Evolutionary conservation across 2,797 vertebrate species (phyloP).

Genomic region (Phrynocephalus vlangalii): DNA sequence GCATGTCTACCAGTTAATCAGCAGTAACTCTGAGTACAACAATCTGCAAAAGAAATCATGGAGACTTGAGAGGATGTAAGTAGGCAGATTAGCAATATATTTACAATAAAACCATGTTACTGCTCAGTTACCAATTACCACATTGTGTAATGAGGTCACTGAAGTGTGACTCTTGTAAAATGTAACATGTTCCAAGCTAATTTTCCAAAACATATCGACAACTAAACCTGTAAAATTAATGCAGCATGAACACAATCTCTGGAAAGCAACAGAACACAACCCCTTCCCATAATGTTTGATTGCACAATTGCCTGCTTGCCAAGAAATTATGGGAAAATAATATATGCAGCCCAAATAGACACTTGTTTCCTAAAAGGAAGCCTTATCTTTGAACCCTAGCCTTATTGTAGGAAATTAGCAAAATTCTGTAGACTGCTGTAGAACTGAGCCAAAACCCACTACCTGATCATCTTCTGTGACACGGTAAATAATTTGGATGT

Average conservation of each 20-base stretch:
- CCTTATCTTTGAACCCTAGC: background rate
- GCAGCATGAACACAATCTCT: background rate
- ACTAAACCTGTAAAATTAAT: background rate
- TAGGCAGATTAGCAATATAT: conserved; percentile 46
- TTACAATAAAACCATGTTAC: conserved; percentile 54
- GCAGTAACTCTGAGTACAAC: background rate
- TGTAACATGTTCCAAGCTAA: conserved; percentile 48
- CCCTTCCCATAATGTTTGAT: background rate
- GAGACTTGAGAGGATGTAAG: conserved; percentile 5
- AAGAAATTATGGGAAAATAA: background rate
- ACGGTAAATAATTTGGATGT: no score
- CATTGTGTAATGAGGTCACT: conserved; percentile 45
- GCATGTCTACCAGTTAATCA: background rate
- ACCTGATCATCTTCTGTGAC: no score
- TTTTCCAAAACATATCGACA: conserved; percentile 42
- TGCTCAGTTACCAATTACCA: conserved; percentile 68
- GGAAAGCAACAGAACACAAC: background rate
- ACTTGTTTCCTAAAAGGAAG: background rate
- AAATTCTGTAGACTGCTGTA: background rate
- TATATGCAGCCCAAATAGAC: background rate
- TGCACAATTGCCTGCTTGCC: background rate
- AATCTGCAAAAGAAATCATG: background rate
- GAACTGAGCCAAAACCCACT: background rate
- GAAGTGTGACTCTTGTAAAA: conserved; percentile 49
- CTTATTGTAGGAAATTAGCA: background rate